Conservation (phyloP, 1,140 invertebrate species). For the Chelonus insularis region DNA sequence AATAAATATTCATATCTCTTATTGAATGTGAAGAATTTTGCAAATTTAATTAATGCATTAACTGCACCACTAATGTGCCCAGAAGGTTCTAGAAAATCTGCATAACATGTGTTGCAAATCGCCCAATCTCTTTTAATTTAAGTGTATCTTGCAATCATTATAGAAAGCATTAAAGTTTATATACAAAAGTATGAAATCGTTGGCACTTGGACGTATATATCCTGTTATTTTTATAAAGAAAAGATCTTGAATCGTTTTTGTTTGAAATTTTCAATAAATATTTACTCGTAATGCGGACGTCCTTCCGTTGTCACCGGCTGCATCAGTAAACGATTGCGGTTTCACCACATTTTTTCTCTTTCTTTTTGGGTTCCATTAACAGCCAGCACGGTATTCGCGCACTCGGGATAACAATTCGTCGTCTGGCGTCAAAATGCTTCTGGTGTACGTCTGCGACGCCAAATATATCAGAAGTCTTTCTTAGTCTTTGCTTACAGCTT, state of each 20-base stretch:
- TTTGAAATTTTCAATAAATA: constrained; percentile 43
- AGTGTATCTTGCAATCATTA: too few species aligned
- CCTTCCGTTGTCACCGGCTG: constrained; percentile 44
- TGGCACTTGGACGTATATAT: background rate
- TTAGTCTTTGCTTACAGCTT: background rate
- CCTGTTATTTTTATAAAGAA: background rate
- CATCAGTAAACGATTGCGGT: constrained; percentile 4
- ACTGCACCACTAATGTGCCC: too few species aligned
- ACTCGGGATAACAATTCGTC: constrained; percentile 26
- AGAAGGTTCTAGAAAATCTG: too few species aligned
- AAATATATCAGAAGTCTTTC: constrained; percentile 17
- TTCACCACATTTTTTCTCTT: background rate
- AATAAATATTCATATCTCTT: too few species aligned
- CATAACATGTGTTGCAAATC: too few species aligned
- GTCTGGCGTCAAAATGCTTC: constrained; percentile 29
- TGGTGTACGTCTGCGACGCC: constrained; percentile 23
- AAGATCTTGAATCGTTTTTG: constrained; percentile 20
- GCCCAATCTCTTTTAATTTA: too few species aligned
- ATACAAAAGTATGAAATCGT: background rate
- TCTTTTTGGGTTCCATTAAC: constrained; percentile 4
- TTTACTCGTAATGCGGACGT: constrained; percentile 48
- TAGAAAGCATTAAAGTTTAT: background rate
- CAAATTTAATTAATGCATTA: too few species aligned
- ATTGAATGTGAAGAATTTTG: too few species aligned
- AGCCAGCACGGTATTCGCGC: background rate